Percentiles rank a stretch among this genome's conserved stretches.
Evolutionary conservation across 2,888 invertebrate species (phyloP).

Genomic region (Lasioglossum calceatum): DNA sequence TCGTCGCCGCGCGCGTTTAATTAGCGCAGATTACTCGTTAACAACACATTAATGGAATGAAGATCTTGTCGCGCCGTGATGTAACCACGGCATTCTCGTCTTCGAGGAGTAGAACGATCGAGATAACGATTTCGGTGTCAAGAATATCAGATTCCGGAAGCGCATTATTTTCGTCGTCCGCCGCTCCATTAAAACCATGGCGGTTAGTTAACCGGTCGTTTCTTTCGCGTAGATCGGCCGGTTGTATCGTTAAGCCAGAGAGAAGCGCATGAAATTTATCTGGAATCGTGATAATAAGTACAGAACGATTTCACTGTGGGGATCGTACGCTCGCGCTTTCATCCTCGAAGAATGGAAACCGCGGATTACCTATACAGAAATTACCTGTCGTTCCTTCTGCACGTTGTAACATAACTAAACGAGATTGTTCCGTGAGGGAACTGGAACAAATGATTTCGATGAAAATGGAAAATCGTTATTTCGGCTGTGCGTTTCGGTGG

Average conservation of each 20-base stretch:
- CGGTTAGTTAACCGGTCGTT: slow-evolving; percentile 27
- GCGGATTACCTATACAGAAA: background rate
- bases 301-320: slow-evolving; percentile 34
- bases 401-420: background rate
- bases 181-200: slow-evolving; percentile 39
- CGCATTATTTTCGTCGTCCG: slow-evolving; percentile 35
- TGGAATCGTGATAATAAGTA: slow-evolving; percentile 33
- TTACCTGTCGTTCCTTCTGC: background rate
- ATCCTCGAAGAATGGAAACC: background rate
- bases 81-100: slow-evolving; percentile 11
- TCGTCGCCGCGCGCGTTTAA: slow-evolving; percentile 25
- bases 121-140: slow-evolving; percentile 3
- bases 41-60: background rate
- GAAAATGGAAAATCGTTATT: background rate
- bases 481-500: background rate
- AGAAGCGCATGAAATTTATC: slow-evolving; percentile 41
- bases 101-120: background rate
- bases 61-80: slow-evolving; percentile 11
- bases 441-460: background rate
- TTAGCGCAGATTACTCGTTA: slow-evolving; percentile 22
- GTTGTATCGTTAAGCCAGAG: slow-evolving; percentile 13
- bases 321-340: background rate
- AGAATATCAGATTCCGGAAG: slow-evolving; percentile 53
- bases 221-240: slow-evolving; percentile 8
- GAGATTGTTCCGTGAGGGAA: background rate